These are phyloP conservation scores for Cygnus atratus DNA, from an alignment of 2,113 vertebrate species.

Conservation along the genomic window DNA sequence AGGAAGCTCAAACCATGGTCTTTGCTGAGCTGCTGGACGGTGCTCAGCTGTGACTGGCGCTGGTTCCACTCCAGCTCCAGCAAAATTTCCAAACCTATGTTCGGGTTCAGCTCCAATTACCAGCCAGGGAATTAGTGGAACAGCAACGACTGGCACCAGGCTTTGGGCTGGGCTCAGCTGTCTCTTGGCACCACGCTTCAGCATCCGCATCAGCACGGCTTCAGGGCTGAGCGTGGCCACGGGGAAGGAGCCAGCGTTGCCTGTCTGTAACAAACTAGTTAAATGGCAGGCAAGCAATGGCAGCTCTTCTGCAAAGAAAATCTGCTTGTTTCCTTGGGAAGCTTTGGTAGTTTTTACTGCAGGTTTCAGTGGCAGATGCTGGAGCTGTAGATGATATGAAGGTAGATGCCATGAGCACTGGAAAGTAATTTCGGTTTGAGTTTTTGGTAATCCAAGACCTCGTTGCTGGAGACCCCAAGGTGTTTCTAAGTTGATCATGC, in stretches of 20 bases:
- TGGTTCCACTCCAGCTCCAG: rapidly evolving
- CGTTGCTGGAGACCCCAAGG: background rate
- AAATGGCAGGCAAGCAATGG: no score
- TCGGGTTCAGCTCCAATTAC: background rate
- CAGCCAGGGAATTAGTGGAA: background rate
- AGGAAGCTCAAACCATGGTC: background rate
- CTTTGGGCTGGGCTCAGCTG: background rate
- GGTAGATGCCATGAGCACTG: no score
- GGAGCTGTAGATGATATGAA: no score
- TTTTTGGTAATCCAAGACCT: no score
- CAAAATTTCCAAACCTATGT: background rate
- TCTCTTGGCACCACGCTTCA: background rate
- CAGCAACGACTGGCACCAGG: background rate
- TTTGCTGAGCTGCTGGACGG: background rate
- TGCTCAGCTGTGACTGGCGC: background rate
- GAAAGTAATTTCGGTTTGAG: no score
- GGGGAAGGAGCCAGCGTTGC: background rate
- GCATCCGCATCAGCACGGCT: rapidly evolving
- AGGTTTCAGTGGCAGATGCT: no score
- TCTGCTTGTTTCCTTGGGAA: no score
- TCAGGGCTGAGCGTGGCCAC: background rate
- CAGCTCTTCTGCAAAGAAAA: no score
- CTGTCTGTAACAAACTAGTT: no score
- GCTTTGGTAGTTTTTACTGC: no score
- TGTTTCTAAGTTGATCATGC: background rate